phyloP scores from a whole-genome alignment of 2,888 invertebrate species.

The Scaptomyza parva region DNA sequence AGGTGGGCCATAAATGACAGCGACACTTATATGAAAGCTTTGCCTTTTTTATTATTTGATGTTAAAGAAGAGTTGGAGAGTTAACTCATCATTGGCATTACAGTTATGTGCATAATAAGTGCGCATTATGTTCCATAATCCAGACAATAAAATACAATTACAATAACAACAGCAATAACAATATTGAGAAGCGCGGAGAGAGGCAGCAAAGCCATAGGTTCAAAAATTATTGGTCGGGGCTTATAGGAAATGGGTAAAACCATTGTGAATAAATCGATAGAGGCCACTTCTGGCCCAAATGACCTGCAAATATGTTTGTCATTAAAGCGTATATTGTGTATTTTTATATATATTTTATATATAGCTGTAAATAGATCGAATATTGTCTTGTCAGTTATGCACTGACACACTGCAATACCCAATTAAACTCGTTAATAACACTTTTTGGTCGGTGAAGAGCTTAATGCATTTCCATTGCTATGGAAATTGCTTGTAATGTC shows the following conservation, averaged over 20 bases:
- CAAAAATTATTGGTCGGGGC: constrained; percentile 27
- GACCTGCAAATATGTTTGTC: constrained; percentile 23
- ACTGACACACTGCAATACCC: constrained; percentile 21
- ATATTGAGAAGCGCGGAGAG: constrained; percentile 3
- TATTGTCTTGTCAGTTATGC: constrained; percentile 31
- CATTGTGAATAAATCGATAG: constrained; percentile 10
- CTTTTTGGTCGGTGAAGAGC: constrained; percentile 18
- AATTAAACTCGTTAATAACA: constrained; percentile 50
- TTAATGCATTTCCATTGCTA: constrained; percentile 29
- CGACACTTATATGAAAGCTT: constrained; percentile 20
- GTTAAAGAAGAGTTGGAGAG: not conserved
- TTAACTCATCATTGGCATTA: constrained; percentile 50
- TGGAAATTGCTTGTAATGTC: constrained; percentile 7
- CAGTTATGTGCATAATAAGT: constrained; percentile 50
- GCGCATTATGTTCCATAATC: constrained; percentile 44
- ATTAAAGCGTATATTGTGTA: constrained; percentile 8
- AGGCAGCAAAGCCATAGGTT: constrained; percentile 7
- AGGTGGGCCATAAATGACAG: constrained; percentile 26
- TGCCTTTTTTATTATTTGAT: not conserved
- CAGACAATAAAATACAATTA: constrained; percentile 43
- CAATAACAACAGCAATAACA: constrained; percentile 13
- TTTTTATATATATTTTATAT: not conserved
- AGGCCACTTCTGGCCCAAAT: not conserved
- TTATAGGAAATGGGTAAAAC: constrained; percentile 12
- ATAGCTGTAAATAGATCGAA: not conserved